These are phyloP conservation scores for Melanostigma gelatinosum DNA, from an alignment of 2,113 vertebrate species.

Conservation along the genomic window DNA sequence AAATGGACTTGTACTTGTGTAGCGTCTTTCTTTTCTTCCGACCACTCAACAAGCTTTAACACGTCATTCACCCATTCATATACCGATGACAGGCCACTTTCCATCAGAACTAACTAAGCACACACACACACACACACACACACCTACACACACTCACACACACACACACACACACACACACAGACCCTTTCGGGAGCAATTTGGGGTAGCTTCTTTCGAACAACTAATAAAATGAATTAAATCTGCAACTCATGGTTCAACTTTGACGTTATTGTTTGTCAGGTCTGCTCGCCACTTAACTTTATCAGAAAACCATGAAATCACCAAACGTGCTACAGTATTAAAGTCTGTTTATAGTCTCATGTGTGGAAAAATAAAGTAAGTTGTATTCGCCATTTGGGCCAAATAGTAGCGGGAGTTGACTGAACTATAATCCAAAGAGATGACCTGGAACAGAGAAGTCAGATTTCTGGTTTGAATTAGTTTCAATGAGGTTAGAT, in stretches of 20 bases:
- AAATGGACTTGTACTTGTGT: not conserved
- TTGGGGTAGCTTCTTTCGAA: not conserved
- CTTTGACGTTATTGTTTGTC: not conserved
- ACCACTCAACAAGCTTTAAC: not conserved
- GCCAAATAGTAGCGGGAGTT: too few relatives aligned
- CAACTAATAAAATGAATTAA: not conserved
- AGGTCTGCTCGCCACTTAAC: not conserved
- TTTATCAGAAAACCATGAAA: not conserved
- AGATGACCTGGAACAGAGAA: too few relatives aligned
- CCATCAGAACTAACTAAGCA: not conserved
- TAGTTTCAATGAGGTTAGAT: too few relatives aligned
- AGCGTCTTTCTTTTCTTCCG: not conserved
- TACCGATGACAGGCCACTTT: not conserved
- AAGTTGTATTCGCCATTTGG: not conserved
- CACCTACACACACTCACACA: too few relatives aligned
- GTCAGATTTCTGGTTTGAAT: too few relatives aligned
- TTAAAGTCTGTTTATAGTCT: not conserved
- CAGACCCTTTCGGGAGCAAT: not conserved
- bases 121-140: too few relatives aligned
- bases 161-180: not conserved
- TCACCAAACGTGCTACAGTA: not conserved
- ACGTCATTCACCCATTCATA: not conserved
- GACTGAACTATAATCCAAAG: too few relatives aligned
- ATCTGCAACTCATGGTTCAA: not conserved
- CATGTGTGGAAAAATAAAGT: not conserved